Percentiles rank a stretch among this genome's conserved stretches.
These are phyloP conservation scores for Helostoma temminkii DNA, from an alignment of 2,797 vertebrate species.

Conservation along the genomic window DNA sequence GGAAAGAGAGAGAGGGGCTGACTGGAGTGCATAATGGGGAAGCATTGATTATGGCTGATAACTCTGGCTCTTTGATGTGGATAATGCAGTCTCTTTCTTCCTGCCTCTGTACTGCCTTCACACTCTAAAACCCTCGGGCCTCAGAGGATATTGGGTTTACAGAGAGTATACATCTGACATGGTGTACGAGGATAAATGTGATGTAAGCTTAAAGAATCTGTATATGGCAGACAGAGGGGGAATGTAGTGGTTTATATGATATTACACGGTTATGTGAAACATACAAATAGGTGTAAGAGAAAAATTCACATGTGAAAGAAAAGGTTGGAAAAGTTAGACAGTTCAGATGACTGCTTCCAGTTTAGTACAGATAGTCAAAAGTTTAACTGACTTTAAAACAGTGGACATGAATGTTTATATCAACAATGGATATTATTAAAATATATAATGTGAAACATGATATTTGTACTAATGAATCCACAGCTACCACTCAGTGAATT, in stretches of 20 bases:
- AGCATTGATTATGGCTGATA: slow-evolving; percentile 87
- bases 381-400: too few species aligned
- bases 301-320: too few species aligned
- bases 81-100: slow-evolving; percentile 84
- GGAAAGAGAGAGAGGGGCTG: slow-evolving; percentile 37
- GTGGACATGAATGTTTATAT: too few species aligned
- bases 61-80: slow-evolving; percentile 85
- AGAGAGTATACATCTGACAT: slow-evolving; percentile 21
- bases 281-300: background rate
- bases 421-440: too few species aligned
- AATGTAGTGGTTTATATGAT: background rate
- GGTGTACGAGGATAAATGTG: slow-evolving; percentile 21
- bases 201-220: slow-evolving; percentile 27
- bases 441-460: too few species aligned
- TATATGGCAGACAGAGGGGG: background rate
- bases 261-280: background rate
- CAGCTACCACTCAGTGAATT: too few species aligned
- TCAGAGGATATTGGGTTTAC: slow-evolving; percentile 83
- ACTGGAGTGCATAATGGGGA: slow-evolving; percentile 78
- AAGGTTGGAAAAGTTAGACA: background rate
- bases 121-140: slow-evolving; percentile 79
- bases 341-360: background rate
- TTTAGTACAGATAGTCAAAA: background rate
- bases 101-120: slow-evolving; percentile 74
- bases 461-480: too few species aligned